Conservation (phyloP, 2,113 vertebrate species). For the Callospermophilus lateralis region DNA sequence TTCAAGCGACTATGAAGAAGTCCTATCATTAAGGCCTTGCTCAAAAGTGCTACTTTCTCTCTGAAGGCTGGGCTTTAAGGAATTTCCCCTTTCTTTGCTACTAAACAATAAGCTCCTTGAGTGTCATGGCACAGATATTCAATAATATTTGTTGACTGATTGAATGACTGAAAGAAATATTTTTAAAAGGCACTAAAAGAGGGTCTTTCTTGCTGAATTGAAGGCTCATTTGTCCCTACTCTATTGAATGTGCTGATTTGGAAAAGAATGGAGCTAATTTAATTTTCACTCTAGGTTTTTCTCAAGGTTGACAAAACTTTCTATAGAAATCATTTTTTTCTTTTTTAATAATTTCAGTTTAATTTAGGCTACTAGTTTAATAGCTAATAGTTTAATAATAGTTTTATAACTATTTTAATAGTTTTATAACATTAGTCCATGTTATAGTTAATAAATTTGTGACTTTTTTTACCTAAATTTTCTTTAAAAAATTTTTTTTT, state of each 20-base stretch:
- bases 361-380: slow-evolving; percentile 58
- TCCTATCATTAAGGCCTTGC: neutral
- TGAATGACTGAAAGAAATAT: neutral
- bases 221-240: neutral
- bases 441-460: slow-evolving; percentile 66
- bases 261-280: neutral
- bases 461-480: slow-evolving; percentile 51
- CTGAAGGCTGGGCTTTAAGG: slow-evolving; percentile 19
- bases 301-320: neutral
- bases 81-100: slow-evolving; percentile 30
- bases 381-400: too few species aligned
- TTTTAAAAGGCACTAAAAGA: slow-evolving; percentile 31
- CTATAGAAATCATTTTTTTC: neutral
- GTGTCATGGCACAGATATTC: neutral
- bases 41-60: neutral
- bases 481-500: too few species aligned
- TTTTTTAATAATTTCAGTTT: slow-evolving; percentile 64
- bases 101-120: slow-evolving; percentile 11
- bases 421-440: too few species aligned
- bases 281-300: slow-evolving; percentile 25
- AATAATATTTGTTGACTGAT: slow-evolving; percentile 43
- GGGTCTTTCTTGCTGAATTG: neutral
- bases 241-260: neutral
- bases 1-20: slow-evolving; percentile 41
- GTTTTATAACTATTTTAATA: too few species aligned